Evolutionary conservation across 2,113 vertebrate species (phyloP).

Genomic region (Neomonachus schauinslandi): DNA sequence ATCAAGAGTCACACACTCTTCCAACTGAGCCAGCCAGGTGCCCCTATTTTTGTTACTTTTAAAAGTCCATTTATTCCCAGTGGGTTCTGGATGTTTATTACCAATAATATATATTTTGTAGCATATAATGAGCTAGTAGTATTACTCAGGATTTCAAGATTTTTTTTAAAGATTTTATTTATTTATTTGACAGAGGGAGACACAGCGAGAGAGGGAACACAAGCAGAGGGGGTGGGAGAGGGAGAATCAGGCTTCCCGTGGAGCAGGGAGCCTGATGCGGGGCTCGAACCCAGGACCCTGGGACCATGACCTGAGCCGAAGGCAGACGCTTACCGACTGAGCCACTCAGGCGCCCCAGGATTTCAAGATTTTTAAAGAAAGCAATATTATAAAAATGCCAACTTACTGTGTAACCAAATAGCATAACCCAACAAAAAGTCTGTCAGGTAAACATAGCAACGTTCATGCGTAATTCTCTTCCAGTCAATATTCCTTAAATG

Average conservation of each 20-base stretch:
- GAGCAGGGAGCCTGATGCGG: no score
- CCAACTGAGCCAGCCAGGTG: no score
- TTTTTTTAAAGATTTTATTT: background rate
- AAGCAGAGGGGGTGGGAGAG: no score
- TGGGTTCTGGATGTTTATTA: background rate
- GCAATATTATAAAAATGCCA: constrained; percentile 18
- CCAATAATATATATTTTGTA: background rate
- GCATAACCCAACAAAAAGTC: background rate
- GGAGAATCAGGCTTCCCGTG: no score
- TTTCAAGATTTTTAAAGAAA: constrained; percentile 30
- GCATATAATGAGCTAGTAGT: background rate
- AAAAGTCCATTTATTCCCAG: background rate
- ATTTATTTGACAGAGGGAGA: no score
- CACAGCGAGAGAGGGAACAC: no score
- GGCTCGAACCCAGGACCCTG: no score
- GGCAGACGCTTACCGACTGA: no score
- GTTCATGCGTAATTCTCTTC: background rate
- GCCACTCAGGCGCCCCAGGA: background rate
- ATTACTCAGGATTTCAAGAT: background rate
- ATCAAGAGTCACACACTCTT: no score
- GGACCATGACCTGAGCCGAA: no score
- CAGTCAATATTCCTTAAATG: background rate
- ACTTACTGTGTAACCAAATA: background rate
- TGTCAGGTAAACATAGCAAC: background rate
- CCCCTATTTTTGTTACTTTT: no score